Evolutionary conservation across 2,113 vertebrate genomes (phyloP).

Genomic region (Pongo pygmaeus): DNA sequence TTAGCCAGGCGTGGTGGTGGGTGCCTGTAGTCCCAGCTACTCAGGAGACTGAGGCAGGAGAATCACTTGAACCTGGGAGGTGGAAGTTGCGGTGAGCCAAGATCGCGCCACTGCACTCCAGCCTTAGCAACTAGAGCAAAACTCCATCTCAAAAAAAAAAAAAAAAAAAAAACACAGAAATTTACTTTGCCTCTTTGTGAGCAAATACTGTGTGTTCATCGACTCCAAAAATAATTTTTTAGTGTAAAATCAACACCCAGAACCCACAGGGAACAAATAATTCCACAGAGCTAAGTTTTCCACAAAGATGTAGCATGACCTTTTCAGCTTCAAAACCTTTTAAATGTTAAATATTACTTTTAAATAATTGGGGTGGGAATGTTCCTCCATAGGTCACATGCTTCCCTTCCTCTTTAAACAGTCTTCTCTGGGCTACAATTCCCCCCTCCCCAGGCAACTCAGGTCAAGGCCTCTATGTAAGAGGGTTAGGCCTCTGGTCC

Average conservation of each 20-base stretch:
- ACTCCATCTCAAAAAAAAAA: too few relatives aligned
- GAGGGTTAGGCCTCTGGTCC: not conserved
- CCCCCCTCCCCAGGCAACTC: not conserved
- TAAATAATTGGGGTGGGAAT: not conserved
- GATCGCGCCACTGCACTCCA: too few relatives aligned
- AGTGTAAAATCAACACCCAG: not conserved
- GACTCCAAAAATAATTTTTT: not conserved
- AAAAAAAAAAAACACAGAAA: too few relatives aligned
- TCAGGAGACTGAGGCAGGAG: too few relatives aligned
- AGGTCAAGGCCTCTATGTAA: not conserved
- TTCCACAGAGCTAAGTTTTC: not conserved
- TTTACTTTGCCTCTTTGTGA: not conserved
- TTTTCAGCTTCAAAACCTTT: conserved; percentile 2
- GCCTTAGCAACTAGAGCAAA: too few relatives aligned
- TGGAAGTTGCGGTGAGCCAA: too few relatives aligned
- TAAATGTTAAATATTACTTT: not conserved
- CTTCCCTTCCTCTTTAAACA: conserved; percentile 18
- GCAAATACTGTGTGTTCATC: not conserved
- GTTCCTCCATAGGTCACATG: not conserved
- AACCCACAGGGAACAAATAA: not conserved
- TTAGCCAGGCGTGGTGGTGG: too few relatives aligned
- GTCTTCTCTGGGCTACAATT: not conserved
- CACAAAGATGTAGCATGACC: not conserved
- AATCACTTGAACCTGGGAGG: too few relatives aligned
- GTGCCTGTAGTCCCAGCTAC: too few relatives aligned